Evolutionary conservation across 2,113 vertebrate genomes (phyloP).

Genomic region (Jaculus jaculus): DNA sequence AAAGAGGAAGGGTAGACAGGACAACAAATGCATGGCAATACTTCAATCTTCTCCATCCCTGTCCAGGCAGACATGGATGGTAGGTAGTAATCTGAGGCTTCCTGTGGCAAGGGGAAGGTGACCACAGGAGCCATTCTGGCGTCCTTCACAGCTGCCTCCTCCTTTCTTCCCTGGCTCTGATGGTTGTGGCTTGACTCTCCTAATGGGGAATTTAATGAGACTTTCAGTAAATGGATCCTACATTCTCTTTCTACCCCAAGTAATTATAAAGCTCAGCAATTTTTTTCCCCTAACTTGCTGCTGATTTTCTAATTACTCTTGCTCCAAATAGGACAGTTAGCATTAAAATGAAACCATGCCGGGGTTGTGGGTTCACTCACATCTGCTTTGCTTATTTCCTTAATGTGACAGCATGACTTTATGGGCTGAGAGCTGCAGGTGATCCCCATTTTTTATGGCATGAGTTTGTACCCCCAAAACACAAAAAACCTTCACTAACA

Average conservation of each 20-base stretch:
- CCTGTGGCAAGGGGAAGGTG: neutral
- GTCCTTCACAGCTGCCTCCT: neutral
- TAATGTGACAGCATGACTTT: slow-evolving; percentile 69
- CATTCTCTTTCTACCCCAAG: slow-evolving; percentile 69
- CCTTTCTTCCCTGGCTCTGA: neutral
- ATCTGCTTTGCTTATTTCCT: slow-evolving; percentile 78
- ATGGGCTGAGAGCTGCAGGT: slow-evolving; percentile 65
- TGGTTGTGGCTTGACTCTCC: slow-evolving; percentile 48
- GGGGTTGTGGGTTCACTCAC: slow-evolving; percentile 72
- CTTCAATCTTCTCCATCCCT: neutral
- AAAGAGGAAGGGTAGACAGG: neutral
- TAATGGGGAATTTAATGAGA: slow-evolving; percentile 74
- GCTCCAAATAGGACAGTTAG: slow-evolving; percentile 80
- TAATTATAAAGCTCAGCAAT: slow-evolving; percentile 78
- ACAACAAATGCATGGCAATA: neutral
- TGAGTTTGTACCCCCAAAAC: slow-evolving; percentile 31
- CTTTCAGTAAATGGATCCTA: slow-evolving; percentile 67
- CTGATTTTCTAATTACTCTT: slow-evolving; percentile 82
- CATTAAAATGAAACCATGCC: slow-evolving; percentile 77
- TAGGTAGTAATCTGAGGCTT: neutral
- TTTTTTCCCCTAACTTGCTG: slow-evolving; percentile 77
- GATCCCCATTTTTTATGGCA: slow-evolving; percentile 32
- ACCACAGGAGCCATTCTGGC: neutral
- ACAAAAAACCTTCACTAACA: neutral
- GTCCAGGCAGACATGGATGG: neutral